Evolutionary conservation across 2,113 vertebrate species (phyloP).

Genomic region (Geococcyx californianus): DNA sequence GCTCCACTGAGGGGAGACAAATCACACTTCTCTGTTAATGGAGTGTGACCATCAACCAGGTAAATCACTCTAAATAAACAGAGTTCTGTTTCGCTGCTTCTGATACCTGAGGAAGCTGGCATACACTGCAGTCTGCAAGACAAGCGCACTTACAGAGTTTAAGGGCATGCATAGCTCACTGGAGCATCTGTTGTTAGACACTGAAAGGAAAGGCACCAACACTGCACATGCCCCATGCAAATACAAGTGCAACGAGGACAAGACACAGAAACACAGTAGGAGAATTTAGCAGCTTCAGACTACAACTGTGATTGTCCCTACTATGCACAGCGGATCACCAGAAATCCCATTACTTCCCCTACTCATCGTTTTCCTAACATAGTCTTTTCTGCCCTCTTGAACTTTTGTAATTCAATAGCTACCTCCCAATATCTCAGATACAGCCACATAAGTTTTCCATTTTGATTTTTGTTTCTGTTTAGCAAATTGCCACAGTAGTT

Average conservation of each 20-base stretch:
- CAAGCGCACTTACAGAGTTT: background rate
- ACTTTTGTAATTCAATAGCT: conserved; percentile 83
- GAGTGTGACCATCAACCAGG: background rate
- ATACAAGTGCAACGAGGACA: background rate
- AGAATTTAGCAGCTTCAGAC: background rate
- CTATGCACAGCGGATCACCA: fast-evolving
- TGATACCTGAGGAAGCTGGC: background rate
- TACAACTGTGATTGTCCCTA: conserved; percentile 2
- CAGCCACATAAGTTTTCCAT: conserved; percentile 95
- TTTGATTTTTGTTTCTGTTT: conserved; percentile 85
- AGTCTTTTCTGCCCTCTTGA: conserved; percentile 81
- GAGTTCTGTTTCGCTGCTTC: background rate
- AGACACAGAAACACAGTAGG: background rate
- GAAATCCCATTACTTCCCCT: background rate
- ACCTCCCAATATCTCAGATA: conserved; percentile 94
- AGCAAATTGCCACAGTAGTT: conserved; percentile 85
- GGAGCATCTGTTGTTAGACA: background rate
- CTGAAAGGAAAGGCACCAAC: conserved; percentile 30
- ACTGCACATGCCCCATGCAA: background rate
- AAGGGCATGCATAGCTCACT: conserved; percentile 10
- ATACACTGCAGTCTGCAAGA: background rate
- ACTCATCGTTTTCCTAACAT: conserved; percentile 69
- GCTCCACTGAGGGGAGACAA: background rate
- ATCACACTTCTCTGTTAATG: background rate
- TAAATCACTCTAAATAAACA: background rate